Conservation (phyloP, 2,113 vertebrate species). For the Archilochus colubris region DNA sequence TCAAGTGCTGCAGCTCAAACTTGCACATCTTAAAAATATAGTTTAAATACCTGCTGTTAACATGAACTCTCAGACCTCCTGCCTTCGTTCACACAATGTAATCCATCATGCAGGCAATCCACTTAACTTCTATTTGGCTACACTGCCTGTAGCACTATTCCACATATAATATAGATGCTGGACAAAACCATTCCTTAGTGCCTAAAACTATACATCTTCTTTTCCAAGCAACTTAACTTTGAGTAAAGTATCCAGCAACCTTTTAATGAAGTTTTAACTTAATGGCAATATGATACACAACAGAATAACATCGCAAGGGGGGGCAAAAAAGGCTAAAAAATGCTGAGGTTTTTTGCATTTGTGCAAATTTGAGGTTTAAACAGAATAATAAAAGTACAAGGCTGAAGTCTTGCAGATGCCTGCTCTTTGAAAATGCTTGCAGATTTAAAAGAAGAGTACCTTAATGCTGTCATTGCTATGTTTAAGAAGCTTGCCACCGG, state of each 20-base stretch:
- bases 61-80: not conserved
- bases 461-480: conserved; percentile 15
- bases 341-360: conserved; percentile 29
- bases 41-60: not conserved
- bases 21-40: conserved; percentile 1
- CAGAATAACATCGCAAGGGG: not conserved
- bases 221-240: not conserved
- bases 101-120: not conserved
- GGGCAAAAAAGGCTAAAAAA: not conserved
- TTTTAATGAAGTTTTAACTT: conserved; percentile 17
- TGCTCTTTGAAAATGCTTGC: not conserved
- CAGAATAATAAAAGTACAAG: conserved; percentile 34
- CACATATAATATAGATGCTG: not conserved
- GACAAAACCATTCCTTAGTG: not conserved
- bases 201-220: not conserved
- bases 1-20: conserved; percentile 4
- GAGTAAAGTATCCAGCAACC: not conserved
- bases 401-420: conserved; percentile 26
- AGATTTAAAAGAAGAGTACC: conserved; percentile 31
- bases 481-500: conserved; percentile 36
- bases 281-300: not conserved
- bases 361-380: conserved; percentile 14
- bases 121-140: not conserved
- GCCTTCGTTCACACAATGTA: not conserved
- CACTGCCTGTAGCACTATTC: not conserved